A percentile compares a stretch with the other conserved stretches of the same genome.
Conservation (phyloP, 2,113 vertebrate genomes). For the Psettodes erumei region DNA sequence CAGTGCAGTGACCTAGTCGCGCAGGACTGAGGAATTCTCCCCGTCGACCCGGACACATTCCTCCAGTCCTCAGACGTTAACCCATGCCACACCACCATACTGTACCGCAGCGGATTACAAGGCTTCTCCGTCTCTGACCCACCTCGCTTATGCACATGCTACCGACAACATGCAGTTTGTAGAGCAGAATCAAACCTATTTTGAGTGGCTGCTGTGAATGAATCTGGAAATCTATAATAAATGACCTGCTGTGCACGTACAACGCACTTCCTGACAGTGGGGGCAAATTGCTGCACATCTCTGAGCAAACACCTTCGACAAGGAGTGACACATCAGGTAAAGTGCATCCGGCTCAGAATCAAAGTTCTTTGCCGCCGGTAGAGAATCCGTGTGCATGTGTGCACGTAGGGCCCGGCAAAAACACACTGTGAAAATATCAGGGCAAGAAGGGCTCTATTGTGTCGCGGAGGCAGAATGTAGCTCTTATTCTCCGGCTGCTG, state of each 20-base stretch:
- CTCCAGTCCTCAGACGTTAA: slow-evolving; percentile 72
- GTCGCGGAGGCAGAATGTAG: slow-evolving; percentile 70
- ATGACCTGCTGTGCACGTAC: slow-evolving; percentile 29
- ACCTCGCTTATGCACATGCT: not conserved
- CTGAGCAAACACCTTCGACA: slow-evolving; percentile 53
- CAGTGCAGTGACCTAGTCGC: slow-evolving; percentile 73
- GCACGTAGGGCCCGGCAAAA: slow-evolving; percentile 52
- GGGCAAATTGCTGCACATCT: slow-evolving; percentile 41
- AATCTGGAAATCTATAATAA: slow-evolving; percentile 20
- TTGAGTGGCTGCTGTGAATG: slow-evolving; percentile 11
- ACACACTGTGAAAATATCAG: slow-evolving; percentile 78
- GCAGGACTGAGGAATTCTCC: slow-evolving; percentile 77
- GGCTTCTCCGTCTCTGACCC: not conserved
- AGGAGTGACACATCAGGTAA: slow-evolving; percentile 57
- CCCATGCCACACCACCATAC: slow-evolving; percentile 55
- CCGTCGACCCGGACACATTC: slow-evolving; percentile 77
- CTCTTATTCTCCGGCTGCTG: slow-evolving; percentile 74
- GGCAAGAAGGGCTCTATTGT: slow-evolving; percentile 79
- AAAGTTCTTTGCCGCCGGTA: slow-evolving; percentile 39
- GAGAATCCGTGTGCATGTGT: slow-evolving; percentile 45
- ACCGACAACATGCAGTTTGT: not conserved
- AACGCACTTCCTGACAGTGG: not conserved
- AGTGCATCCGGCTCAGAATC: slow-evolving; percentile 40
- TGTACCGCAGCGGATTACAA: slow-evolving; percentile 36
- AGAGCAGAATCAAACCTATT: not conserved